Evolutionary conservation across 2,888 invertebrate genomes (phyloP).

Genomic region (Ferrisia virgata): DNA sequence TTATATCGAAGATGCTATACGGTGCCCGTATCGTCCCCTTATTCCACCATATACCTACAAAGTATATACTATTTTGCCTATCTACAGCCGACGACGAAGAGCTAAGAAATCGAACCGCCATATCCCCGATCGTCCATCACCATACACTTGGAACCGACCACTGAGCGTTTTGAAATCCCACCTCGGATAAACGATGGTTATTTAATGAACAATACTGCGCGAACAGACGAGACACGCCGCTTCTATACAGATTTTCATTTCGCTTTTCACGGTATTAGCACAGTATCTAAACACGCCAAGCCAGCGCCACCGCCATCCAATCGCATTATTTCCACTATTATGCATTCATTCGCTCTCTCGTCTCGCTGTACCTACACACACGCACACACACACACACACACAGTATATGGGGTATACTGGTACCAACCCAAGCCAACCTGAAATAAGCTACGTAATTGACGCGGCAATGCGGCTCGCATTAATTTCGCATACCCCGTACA

Average conservation of each 20-base stretch:
- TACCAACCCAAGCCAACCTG: too few relatives aligned
- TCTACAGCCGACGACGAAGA: too few relatives aligned
- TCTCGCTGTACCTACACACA: not conserved
- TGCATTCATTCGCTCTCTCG: not conserved
- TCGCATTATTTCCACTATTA: not conserved
- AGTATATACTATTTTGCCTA: too few relatives aligned
- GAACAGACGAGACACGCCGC: not conserved
- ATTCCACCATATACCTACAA: too few relatives aligned
- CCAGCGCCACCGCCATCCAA: not conserved
- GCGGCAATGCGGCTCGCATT: constrained; percentile 6
- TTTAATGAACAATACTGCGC: not conserved
- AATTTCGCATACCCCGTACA: not conserved
- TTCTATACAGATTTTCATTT: not conserved
- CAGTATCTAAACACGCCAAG: not conserved
- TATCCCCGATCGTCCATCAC: too few relatives aligned
- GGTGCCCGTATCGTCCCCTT: too few relatives aligned
- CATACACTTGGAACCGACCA: not conserved
- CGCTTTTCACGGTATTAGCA: not conserved
- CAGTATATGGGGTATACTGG: too few relatives aligned
- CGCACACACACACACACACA: too few relatives aligned
- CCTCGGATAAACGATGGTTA: not conserved
- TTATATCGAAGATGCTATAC: too few relatives aligned
- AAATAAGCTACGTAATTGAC: not conserved
- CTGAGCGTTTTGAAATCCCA: not conserved
- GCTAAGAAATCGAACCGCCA: not conserved